Evolutionary conservation across 2,113 vertebrate genomes (phyloP).

Genomic region (Apeltes quadracus): DNA sequence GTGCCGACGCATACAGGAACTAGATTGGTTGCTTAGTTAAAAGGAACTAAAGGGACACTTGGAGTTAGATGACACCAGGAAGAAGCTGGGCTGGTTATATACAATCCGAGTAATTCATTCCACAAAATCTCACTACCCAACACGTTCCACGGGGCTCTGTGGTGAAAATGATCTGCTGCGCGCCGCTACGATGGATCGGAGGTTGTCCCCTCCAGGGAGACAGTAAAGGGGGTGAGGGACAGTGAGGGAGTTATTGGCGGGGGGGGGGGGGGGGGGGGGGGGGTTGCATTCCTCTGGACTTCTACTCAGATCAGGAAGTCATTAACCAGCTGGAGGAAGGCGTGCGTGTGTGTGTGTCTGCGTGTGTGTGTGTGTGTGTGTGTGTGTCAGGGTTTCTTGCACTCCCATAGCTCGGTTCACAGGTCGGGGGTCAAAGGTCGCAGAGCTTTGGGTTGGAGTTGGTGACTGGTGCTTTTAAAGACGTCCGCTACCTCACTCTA

Average conservation of each 20-base stretch:
- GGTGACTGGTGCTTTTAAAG: background rate
- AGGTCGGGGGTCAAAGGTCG: conserved; percentile 60
- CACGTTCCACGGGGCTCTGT: background rate
- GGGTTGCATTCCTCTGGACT: conserved; percentile 63
- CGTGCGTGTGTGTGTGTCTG: conserved; percentile 9
- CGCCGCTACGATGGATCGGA: no score
- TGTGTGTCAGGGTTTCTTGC: conserved; percentile 28
- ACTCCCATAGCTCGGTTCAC: conserved; percentile 25
- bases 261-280: conserved; percentile 41
- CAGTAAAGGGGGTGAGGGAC: conserved; percentile 45
- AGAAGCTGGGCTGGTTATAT: background rate
- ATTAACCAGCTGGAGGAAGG: conserved; percentile 36
- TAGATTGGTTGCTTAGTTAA: no score
- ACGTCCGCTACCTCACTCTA: background rate
- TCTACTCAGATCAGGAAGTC: conserved; percentile 53
- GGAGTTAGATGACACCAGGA: background rate
- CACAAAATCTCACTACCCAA: background rate
- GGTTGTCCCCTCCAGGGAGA: conserved; percentile 6
- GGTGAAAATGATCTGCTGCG: no score
- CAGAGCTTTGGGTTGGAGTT: no score
- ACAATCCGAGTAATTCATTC: background rate
- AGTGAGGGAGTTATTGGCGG: conserved; percentile 12
- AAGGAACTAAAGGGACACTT: background rate
- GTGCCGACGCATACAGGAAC: no score
- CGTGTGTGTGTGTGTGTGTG: background rate